A percentile compares a stretch with the other conserved stretches of the same genome.
Conservation (phyloP, 2,888 invertebrate genomes). For the Microchrysa polita region DNA sequence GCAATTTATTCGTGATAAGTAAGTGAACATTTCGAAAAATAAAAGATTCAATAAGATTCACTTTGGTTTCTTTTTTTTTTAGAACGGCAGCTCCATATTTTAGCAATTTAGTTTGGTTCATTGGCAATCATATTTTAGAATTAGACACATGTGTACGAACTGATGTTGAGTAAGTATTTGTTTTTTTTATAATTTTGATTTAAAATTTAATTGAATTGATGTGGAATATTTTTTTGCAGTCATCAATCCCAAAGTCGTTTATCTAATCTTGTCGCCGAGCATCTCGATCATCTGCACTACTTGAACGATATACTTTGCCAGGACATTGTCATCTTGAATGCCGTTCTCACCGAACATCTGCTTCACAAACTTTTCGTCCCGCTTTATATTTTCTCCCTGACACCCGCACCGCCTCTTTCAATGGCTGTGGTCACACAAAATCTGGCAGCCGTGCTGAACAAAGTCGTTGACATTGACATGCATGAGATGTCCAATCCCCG, state of each 20-base stretch:
- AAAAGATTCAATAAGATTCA: background rate
- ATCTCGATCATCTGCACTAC: conserved; percentile 96
- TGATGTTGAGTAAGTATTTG: conserved; percentile 87
- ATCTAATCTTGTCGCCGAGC: conserved; percentile 95
- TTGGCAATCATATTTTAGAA: conserved; percentile 96
- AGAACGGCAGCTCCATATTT: conserved; percentile 98
- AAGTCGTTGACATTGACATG: conserved; percentile 67
- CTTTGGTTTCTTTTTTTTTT: conserved; percentile 16
- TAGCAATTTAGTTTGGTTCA: conserved; percentile 98
- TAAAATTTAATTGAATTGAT: conserved; percentile 3
- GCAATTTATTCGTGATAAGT: conserved; percentile 90
- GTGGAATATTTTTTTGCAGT: conserved; percentile 70
- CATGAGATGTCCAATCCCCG: conserved; percentile 74
- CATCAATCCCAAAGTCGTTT: conserved; percentile 91
- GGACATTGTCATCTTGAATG: conserved; percentile 91
- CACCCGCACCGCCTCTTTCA: conserved; percentile 64
- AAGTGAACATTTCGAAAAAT: conserved; percentile 51
- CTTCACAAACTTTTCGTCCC: conserved; percentile 93
- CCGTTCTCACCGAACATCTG: conserved; percentile 92
- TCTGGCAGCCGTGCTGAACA: conserved; percentile 72
- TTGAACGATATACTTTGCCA: conserved; percentile 95
- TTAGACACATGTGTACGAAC: conserved; percentile 93
- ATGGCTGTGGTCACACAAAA: conserved; percentile 73
- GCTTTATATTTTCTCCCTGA: conserved; percentile 90
- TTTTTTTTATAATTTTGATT: conserved; percentile 26